phyloP scores from a whole-genome alignment of 2,797 vertebrate species.

The Argyrosomus regius region DNA sequence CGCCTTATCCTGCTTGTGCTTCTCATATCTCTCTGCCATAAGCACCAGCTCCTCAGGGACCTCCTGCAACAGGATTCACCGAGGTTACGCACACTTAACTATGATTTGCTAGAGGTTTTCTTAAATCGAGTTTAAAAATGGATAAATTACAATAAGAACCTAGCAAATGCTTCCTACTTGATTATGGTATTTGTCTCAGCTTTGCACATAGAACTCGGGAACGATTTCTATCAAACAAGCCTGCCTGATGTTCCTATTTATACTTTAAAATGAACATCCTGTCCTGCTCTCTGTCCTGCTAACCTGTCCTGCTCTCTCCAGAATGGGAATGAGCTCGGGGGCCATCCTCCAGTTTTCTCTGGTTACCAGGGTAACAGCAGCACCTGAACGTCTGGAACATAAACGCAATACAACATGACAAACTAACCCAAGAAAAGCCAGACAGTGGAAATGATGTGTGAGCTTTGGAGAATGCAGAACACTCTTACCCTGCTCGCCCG shows the following conservation, averaged over 20 bases:
- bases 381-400: slow-evolving; percentile 87
- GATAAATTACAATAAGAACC: background rate
- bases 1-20: slow-evolving; percentile 83
- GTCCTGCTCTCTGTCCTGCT: slow-evolving; percentile 35
- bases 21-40: slow-evolving; percentile 94
- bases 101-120: background rate
- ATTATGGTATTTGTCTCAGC: background rate
- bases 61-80: slow-evolving; percentile 81
- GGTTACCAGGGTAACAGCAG: slow-evolving; percentile 91
- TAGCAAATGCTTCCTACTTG: background rate
- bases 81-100: background rate
- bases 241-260: background rate
- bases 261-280: background rate
- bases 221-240: background rate
- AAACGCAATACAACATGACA: slow-evolving; percentile 9
- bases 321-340: slow-evolving; percentile 91
- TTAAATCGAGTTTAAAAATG: background rate
- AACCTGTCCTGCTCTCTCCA: slow-evolving; percentile 94
- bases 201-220: background rate
- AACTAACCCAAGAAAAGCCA: background rate
- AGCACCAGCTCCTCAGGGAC: slow-evolving; percentile 90
- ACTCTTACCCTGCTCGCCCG: slow-evolving; percentile 93
- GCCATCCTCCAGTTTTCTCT: slow-evolving; percentile 93
- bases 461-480: background rate
- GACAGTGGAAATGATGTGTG: background rate